A percentile compares a stretch with the other conserved stretches of the same genome.
These are phyloP conservation scores for Danio jaintianensis DNA, from an alignment of 2,797 vertebrate genomes.

Conservation along the genomic window DNA sequence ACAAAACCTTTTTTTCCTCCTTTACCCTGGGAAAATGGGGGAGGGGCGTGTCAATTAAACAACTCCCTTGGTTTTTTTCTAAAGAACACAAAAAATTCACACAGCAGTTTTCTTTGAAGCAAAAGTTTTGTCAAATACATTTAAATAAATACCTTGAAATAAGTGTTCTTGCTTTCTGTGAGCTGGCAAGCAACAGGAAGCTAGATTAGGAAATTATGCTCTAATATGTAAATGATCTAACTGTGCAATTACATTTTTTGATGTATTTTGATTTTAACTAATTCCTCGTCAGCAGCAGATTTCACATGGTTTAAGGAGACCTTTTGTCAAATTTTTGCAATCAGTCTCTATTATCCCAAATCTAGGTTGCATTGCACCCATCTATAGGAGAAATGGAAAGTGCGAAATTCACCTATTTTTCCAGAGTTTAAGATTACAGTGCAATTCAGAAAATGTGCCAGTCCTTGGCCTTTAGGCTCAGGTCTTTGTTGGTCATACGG, in stretches of 20 bases:
- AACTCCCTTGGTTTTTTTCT: slow-evolving; percentile 71
- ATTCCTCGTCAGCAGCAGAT: slow-evolving; percentile 19
- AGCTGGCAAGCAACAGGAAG: slow-evolving; percentile 21
- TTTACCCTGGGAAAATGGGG: slow-evolving; percentile 91
- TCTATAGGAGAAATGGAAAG: slow-evolving; percentile 23
- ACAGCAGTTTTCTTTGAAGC: too few species aligned
- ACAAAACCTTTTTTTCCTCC: slow-evolving; percentile 79
- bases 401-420: slow-evolving; percentile 27
- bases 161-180: slow-evolving; percentile 32
- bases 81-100: slow-evolving; percentile 80
- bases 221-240: slow-evolving; percentile 31
- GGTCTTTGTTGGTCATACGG: slow-evolving; percentile 83
- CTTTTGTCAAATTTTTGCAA: slow-evolving; percentile 43
- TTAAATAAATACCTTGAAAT: slow-evolving; percentile 20
- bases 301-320: slow-evolving; percentile 21
- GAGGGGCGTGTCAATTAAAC: slow-evolving; percentile 85
- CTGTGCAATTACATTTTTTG: not conserved
- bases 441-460: slow-evolving; percentile 82
- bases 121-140: slow-evolving; percentile 1
- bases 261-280: slow-evolving; percentile 36
- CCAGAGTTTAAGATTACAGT: slow-evolving; percentile 71
- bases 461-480: slow-evolving; percentile 77
- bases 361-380: slow-evolving; percentile 47
- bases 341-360: slow-evolving; percentile 31
- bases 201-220: slow-evolving; percentile 34